Conservation (phyloP, 2,888 invertebrate species). For the Pollenia amentaria region DNA sequence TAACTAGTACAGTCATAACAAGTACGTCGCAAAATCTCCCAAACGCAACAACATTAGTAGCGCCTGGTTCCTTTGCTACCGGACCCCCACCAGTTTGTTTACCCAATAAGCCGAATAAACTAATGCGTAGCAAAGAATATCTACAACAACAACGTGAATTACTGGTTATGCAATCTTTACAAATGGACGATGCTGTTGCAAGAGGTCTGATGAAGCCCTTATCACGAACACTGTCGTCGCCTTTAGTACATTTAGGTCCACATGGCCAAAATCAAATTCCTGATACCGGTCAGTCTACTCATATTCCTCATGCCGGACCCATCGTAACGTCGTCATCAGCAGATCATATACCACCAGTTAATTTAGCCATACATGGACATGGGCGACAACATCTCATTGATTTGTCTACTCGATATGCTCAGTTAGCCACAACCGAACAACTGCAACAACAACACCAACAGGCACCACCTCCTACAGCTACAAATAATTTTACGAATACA, state of each 20-base stretch:
- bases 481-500: constrained; percentile 76
- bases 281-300: constrained; percentile 81
- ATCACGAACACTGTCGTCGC: constrained; percentile 93
- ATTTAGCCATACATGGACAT: constrained; percentile 81
- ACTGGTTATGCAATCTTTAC: constrained; percentile 87
- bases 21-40: constrained; percentile 84
- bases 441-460: constrained; percentile 70
- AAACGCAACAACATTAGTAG: constrained; percentile 84
- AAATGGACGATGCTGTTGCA: constrained; percentile 83
- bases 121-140: constrained; percentile 85
- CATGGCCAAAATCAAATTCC: constrained; percentile 83
- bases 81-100: constrained; percentile 76
- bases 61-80: constrained; percentile 47
- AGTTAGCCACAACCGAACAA: constrained; percentile 67
- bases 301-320: constrained; percentile 78
- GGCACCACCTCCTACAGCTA: constrained; percentile 55
- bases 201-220: constrained; percentile 87
- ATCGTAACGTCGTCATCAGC: constrained; percentile 82
- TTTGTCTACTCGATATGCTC: constrained; percentile 66
- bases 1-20: constrained; percentile 85
- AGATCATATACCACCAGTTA: constrained; percentile 84
- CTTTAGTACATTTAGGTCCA: constrained; percentile 90
- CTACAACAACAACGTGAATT: constrained; percentile 88
- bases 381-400: constrained; percentile 69
- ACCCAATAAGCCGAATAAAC: constrained; percentile 74